These are phyloP conservation scores for Scolopax bukidnonensis DNA, from an alignment of 2,797 vertebrate species.

Conservation along the genomic window DNA sequence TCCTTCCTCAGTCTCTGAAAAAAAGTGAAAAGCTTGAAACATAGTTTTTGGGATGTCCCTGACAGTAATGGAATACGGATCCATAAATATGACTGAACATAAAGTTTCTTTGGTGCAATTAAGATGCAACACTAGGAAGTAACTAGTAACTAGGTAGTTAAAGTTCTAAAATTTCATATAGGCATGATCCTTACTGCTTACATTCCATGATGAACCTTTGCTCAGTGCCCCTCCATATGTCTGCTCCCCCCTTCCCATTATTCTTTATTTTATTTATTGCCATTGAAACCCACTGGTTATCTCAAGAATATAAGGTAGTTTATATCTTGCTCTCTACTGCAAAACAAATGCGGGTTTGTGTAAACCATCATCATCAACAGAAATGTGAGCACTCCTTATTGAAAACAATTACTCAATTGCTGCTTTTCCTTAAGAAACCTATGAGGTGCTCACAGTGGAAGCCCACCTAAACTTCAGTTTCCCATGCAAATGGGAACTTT, in stretches of 20 bases:
- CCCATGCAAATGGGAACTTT: not conserved
- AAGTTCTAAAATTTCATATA: not conserved
- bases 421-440: constrained; percentile 7
- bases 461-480: not conserved
- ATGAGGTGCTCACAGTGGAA: not conserved
- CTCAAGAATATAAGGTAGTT: constrained; percentile 5
- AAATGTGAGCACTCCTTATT: not conserved
- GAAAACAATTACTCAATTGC: constrained; percentile 8
- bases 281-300: not conserved
- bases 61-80: not conserved
- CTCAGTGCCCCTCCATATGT: not conserved
- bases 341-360: constrained; percentile 19
- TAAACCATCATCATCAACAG: not conserved
- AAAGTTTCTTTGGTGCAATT: not conserved
- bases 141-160: not conserved
- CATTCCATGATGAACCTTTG: accelerated
- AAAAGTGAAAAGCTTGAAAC: not conserved
- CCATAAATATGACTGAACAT: not conserved
- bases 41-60: not conserved
- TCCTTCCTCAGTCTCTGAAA: not conserved
- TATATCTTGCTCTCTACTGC: constrained; percentile 14
- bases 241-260: not conserved
- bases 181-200: not conserved
- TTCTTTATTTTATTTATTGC: constrained; percentile 9
- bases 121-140: not conserved